Evolutionary conservation across 1,140 invertebrate genomes (phyloP).

Genomic region (Eurosta solidaginis): DNA sequence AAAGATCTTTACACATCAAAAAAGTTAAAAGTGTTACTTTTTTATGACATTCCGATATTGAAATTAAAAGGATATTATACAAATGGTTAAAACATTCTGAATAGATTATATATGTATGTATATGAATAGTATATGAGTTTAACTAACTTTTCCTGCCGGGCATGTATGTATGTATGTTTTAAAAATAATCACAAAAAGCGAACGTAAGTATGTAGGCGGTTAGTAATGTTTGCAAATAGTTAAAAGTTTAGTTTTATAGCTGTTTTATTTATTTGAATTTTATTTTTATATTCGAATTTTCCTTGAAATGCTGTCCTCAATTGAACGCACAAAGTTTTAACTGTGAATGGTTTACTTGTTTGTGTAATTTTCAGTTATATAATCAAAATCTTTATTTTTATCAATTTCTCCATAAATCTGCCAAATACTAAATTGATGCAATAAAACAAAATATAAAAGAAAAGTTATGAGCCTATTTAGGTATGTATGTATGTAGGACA

Average conservation of each 20-base stretch:
- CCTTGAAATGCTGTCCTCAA: not conserved
- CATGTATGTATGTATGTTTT: too few relatives aligned
- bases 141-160: too few relatives aligned
- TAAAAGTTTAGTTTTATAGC: slow-evolving; percentile 3
- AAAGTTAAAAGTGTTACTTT: too few relatives aligned
- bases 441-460: not conserved
- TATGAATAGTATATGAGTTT: too few relatives aligned
- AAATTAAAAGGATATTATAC: too few relatives aligned
- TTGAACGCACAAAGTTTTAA: not conserved
- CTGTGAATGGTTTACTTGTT: not conserved
- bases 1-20: too few relatives aligned
- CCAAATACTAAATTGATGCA: slow-evolving; percentile 7
- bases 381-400: not conserved
- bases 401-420: slow-evolving; percentile 17
- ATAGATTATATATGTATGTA: not conserved
- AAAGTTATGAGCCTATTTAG: not conserved
- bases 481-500: not conserved
- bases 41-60: too few relatives aligned
- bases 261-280: not conserved
- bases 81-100: too few relatives aligned
- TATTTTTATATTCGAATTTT: not conserved
- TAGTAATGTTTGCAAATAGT: not conserved
- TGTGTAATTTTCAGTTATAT: not conserved
- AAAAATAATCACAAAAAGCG: too few relatives aligned
- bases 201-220: not conserved